phyloP scores from a whole-genome alignment of 2,797 vertebrate genomes.

The Esox masquinongy region DNA sequence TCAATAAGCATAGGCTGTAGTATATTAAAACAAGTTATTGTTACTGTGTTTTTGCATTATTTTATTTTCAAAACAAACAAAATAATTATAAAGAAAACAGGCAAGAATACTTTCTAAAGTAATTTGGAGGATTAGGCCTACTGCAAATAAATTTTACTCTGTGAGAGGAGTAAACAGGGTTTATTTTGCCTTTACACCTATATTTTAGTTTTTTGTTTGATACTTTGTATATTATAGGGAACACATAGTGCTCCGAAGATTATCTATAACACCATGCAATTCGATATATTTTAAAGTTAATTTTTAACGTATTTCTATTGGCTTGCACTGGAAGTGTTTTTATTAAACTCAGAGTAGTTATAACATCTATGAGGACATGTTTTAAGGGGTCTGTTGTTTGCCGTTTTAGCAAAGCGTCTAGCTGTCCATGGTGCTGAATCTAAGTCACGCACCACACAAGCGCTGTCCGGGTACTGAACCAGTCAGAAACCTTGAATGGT shows the following conservation, averaged over 20 bases:
- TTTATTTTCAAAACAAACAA: not conserved
- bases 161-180: too few relatives aligned
- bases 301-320: slow-evolving; percentile 37
- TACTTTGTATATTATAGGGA: not conserved
- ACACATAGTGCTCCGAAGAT: not conserved
- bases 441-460: slow-evolving; percentile 17
- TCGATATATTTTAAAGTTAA: not conserved
- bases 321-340: not conserved
- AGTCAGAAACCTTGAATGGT: not conserved
- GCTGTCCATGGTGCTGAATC: slow-evolving; percentile 80
- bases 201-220: not conserved
- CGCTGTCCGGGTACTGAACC: slow-evolving; percentile 72
- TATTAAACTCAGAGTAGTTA: not conserved
- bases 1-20: not conserved
- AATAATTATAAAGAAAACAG: not conserved
- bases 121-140: too few relatives aligned
- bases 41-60: not conserved
- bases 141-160: too few relatives aligned
- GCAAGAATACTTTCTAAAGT: too few relatives aligned
- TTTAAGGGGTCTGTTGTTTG: slow-evolving; percentile 24
- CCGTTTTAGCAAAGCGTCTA: slow-evolving; percentile 28
- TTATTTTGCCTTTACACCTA: too few relatives aligned
- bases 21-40: not conserved
- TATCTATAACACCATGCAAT: not conserved
- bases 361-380: not conserved